Evolutionary conservation across 2,113 vertebrate species (phyloP).

Genomic region (Cromileptes altivelis): DNA sequence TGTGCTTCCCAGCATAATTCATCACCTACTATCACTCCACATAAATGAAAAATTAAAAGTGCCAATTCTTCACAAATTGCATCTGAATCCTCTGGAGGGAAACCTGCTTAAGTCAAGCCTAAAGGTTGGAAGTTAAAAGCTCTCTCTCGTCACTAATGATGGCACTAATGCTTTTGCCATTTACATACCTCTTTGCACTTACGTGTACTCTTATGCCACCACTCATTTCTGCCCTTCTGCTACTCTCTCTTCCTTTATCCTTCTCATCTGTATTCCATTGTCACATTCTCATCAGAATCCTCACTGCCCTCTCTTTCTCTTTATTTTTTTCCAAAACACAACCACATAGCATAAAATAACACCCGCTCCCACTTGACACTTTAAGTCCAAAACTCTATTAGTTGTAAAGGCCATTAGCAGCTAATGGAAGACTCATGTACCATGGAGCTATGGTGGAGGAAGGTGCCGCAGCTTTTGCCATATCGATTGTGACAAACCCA

Average conservation of each 20-base stretch:
- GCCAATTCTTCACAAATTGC: constrained; percentile 33
- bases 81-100: constrained; percentile 1
- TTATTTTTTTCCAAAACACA: not conserved
- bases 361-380: constrained; percentile 27
- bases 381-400: constrained; percentile 60
- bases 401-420: constrained; percentile 59
- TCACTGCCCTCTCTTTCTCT: not conserved
- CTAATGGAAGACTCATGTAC: constrained; percentile 76
- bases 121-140: constrained; percentile 69
- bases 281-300: not conserved
- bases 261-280: constrained; percentile 25
- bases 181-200: constrained; percentile 53
- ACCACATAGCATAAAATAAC: constrained; percentile 7
- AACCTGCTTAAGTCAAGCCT: constrained; percentile 21
- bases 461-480: constrained; percentile 48
- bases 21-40: not conserved
- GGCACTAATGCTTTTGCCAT: constrained; percentile 73
- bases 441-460: constrained; percentile 1
- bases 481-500: constrained; percentile 58
- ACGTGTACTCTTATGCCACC: not conserved
- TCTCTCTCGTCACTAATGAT: constrained; percentile 50
- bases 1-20: not conserved
- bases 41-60: constrained; percentile 41
- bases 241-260: not conserved
- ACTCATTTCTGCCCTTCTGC: constrained; percentile 33